Conservation (phyloP, 2,113 vertebrate species). For the Actenoides hombroni region DNA sequence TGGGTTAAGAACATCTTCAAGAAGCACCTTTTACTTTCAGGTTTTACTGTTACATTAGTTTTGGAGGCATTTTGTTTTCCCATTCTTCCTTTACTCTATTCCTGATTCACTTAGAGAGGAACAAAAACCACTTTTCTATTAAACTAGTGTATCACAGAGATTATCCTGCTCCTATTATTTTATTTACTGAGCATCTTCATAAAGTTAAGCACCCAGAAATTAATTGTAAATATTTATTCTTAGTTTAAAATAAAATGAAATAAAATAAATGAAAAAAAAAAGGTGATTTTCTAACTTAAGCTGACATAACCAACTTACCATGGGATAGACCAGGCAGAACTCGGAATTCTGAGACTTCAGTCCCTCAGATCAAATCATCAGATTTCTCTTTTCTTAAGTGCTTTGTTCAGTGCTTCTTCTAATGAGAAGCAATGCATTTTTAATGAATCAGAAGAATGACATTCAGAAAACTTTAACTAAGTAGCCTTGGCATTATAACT, state of each 20-base stretch:
- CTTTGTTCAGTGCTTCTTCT: neutral
- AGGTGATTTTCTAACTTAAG: neutral
- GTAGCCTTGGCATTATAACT: neutral
- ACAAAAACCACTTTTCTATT: neutral
- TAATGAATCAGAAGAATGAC: neutral
- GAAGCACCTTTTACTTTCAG: neutral
- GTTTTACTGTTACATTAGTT: neutral
- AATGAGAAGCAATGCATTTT: neutral
- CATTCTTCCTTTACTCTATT: neutral
- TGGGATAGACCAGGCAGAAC: neutral
- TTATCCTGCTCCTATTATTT: neutral
- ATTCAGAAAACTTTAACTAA: neutral
- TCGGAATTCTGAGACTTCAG: neutral
- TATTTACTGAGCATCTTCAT: neutral
- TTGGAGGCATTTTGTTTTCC: neutral
- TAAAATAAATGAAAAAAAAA: neutral
- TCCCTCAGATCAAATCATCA: neutral
- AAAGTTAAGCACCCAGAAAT: neutral
- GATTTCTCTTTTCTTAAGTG: neutral
- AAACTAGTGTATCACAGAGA: neutral
- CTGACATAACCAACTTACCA: neutral
- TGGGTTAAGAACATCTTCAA: neutral
- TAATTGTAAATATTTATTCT: neutral
- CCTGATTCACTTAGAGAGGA: rapidly evolving
- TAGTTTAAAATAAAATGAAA: neutral